These are phyloP conservation scores for Pyrocoelia pectoralis DNA, from an alignment of 2,888 invertebrate genomes.

Conservation along the genomic window DNA sequence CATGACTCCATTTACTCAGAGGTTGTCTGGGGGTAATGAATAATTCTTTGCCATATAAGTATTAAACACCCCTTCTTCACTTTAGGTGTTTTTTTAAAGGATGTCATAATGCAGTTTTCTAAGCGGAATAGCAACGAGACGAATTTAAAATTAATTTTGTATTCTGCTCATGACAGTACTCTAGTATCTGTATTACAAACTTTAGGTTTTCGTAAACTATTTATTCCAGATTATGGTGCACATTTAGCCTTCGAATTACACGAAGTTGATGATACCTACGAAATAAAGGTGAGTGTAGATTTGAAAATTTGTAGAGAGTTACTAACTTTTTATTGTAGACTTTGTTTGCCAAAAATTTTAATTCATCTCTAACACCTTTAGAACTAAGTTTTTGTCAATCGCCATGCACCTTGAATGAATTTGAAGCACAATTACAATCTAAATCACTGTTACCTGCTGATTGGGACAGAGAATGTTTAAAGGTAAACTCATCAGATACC, in stretches of 20 bases:
- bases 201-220: conserved; percentile 70
- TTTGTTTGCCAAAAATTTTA: background rate
- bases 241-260: conserved; percentile 78
- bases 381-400: conserved; percentile 69
- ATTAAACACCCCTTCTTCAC: no score
- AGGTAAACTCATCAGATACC: no score
- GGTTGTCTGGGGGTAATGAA: background rate
- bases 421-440: conserved; percentile 61
- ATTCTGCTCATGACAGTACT: conserved; percentile 85
- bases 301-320: no score
- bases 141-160: conserved; percentile 70
- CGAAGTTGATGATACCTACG: conserved; percentile 55
- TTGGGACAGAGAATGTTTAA: conserved; percentile 72
- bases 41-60: background rate
- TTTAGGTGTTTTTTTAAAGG: conserved; percentile 73
- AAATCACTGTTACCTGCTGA: conserved; percentile 67
- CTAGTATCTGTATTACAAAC: conserved; percentile 79
- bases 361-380: conserved; percentile 50
- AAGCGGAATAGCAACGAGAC: conserved; percentile 55
- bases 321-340: no score
- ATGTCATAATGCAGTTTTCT: conserved; percentile 64
- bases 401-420: conserved; percentile 68
- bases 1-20: background rate
- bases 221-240: conserved; percentile 81
- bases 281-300: background rate